Percentiles rank a stretch among this genome's conserved stretches.
Conservation (phyloP, 2,888 invertebrate species). For the Lacanobia wlatinum region DNA sequence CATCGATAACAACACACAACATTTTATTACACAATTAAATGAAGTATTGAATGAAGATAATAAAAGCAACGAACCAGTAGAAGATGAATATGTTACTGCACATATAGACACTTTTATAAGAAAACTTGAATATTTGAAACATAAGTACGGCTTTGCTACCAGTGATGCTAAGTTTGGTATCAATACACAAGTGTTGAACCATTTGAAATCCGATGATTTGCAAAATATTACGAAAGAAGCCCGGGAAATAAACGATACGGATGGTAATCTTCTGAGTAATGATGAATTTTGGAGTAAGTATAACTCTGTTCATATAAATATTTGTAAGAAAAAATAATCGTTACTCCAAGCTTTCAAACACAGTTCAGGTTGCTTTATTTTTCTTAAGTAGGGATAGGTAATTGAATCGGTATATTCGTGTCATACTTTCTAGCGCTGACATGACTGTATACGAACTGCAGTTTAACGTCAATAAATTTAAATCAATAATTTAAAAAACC, state of each 20-base stretch:
- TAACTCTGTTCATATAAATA: background rate
- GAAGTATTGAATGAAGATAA: constrained; percentile 74
- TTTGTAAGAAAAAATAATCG: background rate
- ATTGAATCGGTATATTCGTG: no score
- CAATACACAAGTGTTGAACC: constrained; percentile 64
- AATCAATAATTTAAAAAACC: no score
- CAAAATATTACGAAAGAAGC: constrained; percentile 8
- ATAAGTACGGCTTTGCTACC: constrained; percentile 63
- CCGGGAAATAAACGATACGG: constrained; percentile 26
- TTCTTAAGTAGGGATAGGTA: no score
- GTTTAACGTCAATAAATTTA: no score
- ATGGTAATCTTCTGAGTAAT: constrained; percentile 61
- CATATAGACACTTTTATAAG: constrained; percentile 70
- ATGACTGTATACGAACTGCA: no score
- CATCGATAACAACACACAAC: constrained; percentile 68
- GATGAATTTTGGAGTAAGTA: constrained; percentile 81
- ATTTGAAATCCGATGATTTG: constrained; percentile 48
- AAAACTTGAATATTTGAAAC: constrained; percentile 70
- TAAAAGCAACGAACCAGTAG: constrained; percentile 53
- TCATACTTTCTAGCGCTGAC: no score
- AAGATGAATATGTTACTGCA: constrained; percentile 63
- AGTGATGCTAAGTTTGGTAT: constrained; percentile 55
- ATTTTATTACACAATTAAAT: constrained; percentile 75
- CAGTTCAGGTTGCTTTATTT: no score
- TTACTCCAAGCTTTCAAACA: background rate